phyloP scores from a whole-genome alignment of 2,113 vertebrate species.

The Spea bombifrons region DNA sequence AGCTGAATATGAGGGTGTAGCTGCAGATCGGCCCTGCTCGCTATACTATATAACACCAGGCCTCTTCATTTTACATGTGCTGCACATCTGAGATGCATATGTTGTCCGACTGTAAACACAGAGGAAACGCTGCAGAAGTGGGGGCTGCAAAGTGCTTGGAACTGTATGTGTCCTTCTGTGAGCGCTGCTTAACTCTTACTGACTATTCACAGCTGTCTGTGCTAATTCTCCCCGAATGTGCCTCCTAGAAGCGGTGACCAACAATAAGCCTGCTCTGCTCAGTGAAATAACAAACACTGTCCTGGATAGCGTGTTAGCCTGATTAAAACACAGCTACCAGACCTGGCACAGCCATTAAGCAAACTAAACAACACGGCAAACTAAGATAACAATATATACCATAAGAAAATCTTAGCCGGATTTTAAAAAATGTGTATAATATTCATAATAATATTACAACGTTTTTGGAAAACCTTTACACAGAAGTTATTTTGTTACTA shows the following conservation, averaged over 20 bases:
- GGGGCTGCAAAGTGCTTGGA: constrained; percentile 7
- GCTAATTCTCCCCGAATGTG: constrained; percentile 18
- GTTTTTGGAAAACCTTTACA: too few relatives aligned
- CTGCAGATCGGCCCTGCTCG: constrained; percentile 1
- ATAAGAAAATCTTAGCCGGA: too few relatives aligned
- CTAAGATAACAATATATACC: too few relatives aligned
- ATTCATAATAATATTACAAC: too few relatives aligned
- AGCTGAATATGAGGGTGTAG: background rate
- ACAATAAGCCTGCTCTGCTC: constrained; percentile 6
- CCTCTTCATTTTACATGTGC: constrained; percentile 13
- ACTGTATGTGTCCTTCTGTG: constrained; percentile 5
- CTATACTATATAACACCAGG: constrained; percentile 5
- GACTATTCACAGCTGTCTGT: constrained; percentile 33
- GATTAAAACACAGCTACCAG: constrained; percentile 16
- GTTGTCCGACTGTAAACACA: constrained; percentile 14
- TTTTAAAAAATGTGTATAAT: too few relatives aligned
- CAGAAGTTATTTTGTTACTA: too few relatives aligned
- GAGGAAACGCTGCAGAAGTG: background rate
- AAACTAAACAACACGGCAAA: too few relatives aligned
- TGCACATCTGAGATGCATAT: constrained; percentile 24
- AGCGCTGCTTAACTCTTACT: constrained; percentile 2
- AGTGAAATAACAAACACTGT: background rate
- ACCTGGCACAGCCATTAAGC: background rate
- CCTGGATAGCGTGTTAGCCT: constrained; percentile 1
- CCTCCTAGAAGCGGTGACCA: constrained; percentile 12